phyloP scores from a whole-genome alignment of 2,113 vertebrate species.

The Smithornis capensis region DNA sequence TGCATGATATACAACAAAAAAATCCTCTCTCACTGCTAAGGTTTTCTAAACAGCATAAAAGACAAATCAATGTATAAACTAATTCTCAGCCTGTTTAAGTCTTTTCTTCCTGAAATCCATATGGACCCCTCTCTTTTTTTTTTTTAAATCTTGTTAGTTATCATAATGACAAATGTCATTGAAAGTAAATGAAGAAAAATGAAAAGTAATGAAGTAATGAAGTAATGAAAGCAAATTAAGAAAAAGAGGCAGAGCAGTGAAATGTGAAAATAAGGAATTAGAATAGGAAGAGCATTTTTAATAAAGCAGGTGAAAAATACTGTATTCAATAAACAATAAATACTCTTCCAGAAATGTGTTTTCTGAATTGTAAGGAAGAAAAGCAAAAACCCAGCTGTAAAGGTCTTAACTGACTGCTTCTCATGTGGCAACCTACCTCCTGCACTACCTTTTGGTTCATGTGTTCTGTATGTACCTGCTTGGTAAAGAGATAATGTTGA shows the following conservation, averaged over 20 bases:
- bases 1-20: constrained; percentile 67
- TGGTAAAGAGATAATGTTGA: neutral
- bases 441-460: neutral
- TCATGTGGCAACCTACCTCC: neutral
- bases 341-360: neutral
- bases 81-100: constrained; percentile 37
- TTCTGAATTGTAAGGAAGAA: neutral
- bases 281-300: neutral
- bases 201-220: too few species aligned
- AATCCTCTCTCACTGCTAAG: constrained; percentile 61
- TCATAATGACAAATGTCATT: neutral
- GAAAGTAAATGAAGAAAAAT: neutral
- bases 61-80: constrained; percentile 72
- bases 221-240: neutral
- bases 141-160: neutral
- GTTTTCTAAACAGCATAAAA: constrained; percentile 57
- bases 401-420: neutral
- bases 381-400: fast-evolving
- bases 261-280: neutral
- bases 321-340: neutral
- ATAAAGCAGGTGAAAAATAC: neutral
- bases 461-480: neutral
- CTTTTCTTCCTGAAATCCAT: constrained; percentile 31
- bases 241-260: neutral
- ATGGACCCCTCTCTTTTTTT: neutral